Evolutionary conservation across 2,797 vertebrate genomes (phyloP).

Genomic region (Phylloscopus collybita): DNA sequence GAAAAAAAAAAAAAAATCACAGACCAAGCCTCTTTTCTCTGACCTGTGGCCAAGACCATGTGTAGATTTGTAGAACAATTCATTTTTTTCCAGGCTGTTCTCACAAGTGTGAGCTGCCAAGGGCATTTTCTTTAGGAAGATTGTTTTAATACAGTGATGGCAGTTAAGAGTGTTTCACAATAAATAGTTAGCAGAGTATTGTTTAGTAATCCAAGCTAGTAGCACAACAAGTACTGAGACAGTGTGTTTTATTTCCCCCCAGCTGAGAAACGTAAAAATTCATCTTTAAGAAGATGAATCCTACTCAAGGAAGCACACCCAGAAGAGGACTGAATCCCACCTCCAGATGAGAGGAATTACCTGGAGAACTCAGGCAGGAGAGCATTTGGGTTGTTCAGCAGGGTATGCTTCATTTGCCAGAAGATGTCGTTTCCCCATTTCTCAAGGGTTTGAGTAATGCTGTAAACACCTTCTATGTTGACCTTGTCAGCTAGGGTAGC

Average conservation of each 20-base stretch:
- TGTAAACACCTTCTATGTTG: constrained; percentile 67
- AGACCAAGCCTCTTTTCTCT: background rate
- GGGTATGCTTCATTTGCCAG: constrained; percentile 70
- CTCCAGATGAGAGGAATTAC: constrained; percentile 47
- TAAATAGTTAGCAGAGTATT: background rate
- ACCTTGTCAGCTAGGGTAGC: constrained; percentile 69
- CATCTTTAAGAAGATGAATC: background rate
- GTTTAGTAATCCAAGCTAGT: background rate
- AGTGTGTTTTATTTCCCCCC: background rate
- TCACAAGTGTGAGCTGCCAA: background rate
- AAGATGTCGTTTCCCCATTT: constrained; percentile 76
- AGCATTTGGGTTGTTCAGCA: constrained; percentile 65
- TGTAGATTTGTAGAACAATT: background rate
- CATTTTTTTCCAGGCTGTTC: background rate
- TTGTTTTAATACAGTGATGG: background rate
- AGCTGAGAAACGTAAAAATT: background rate
- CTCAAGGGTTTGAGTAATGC: constrained; percentile 72
- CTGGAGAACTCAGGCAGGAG: constrained; percentile 73
- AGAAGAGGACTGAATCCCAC: background rate
- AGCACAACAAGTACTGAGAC: background rate
- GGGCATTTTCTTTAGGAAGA: background rate
- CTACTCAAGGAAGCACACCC: background rate
- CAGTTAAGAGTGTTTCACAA: background rate
- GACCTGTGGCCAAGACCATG: background rate
- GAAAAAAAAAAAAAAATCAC: background rate